These are phyloP conservation scores for Bombus affinis DNA, from an alignment of 1,140 invertebrate genomes.

Conservation along the genomic window DNA sequence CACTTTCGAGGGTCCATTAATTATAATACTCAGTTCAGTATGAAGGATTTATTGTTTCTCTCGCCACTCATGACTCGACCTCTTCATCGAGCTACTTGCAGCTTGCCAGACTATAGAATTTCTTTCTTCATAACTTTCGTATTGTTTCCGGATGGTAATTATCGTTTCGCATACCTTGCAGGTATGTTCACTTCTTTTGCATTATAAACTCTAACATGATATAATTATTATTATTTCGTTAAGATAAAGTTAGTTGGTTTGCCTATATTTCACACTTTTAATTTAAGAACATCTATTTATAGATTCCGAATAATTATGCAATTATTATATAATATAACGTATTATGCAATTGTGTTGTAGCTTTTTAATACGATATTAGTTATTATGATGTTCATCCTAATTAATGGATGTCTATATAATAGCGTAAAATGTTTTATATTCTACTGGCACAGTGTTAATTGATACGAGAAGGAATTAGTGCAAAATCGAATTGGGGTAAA, in stretches of 20 bases:
- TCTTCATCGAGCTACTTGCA: neutral
- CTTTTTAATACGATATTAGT: neutral
- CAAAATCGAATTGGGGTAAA: neutral
- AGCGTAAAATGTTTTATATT: neutral
- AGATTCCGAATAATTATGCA: too few species aligned
- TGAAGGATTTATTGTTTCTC: slow-evolving; percentile 13
- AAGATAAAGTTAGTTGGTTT: too few species aligned
- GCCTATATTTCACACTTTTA: too few species aligned
- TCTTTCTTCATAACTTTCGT: neutral
- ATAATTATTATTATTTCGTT: neutral
- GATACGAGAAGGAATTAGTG: neutral
- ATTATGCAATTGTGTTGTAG: neutral
- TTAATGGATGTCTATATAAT: neutral
- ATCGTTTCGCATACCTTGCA: neutral
- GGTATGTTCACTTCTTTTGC: neutral
- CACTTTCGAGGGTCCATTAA: neutral
- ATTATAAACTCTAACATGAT: neutral
- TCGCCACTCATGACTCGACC: neutral
- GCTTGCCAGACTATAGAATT: neutral
- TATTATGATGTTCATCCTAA: neutral
- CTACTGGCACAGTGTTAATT: neutral
- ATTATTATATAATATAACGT: neutral
- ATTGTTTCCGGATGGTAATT: neutral
- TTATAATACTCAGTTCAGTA: neutral
- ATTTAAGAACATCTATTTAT: too few species aligned